A percentile compares a stretch with the other conserved stretches of the same genome.
Conservation (phyloP, 2,888 invertebrate genomes). For the Orthosia cruda region DNA sequence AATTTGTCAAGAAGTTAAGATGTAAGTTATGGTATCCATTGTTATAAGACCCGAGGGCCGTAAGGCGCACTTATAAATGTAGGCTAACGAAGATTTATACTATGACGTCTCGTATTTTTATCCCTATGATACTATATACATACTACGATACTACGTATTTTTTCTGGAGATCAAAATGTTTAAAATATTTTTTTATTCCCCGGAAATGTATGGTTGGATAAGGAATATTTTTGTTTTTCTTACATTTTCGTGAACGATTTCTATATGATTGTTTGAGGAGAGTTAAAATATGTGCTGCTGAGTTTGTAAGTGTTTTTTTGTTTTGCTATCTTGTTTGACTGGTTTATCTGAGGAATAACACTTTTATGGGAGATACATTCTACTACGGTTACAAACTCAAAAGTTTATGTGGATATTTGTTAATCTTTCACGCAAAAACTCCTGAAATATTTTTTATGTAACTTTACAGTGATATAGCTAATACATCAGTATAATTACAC, state of each 20-base stretch:
- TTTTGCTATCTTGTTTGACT: neutral
- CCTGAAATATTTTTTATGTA: no score
- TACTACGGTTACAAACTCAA: no score
- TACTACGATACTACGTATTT: no score
- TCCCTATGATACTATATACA: slow-evolving; percentile 50
- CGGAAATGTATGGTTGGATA: slow-evolving; percentile 51
- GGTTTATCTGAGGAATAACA: neutral
- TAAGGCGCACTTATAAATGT: slow-evolving; percentile 81
- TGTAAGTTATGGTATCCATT: slow-evolving; percentile 81
- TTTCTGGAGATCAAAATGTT: slow-evolving; percentile 62
- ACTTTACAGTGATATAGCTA: no score
- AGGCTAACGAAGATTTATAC: slow-evolving; percentile 82
- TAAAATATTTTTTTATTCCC: slow-evolving; percentile 68
- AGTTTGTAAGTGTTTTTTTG: slow-evolving; percentile 8
- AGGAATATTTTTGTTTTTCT: slow-evolving; percentile 64
- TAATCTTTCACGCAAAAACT: no score
- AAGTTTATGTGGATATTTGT: no score
- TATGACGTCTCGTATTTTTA: slow-evolving; percentile 73
- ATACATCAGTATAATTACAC: no score
- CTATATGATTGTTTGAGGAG: slow-evolving; percentile 18
- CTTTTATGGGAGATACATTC: no score
- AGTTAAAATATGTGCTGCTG: slow-evolving; percentile 20
- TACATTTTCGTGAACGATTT: slow-evolving; percentile 36
- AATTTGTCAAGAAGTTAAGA: slow-evolving; percentile 78
- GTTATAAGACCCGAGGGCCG: slow-evolving; percentile 72